These are phyloP conservation scores for Dendropsophus ebraccatus DNA, from an alignment of 2,113 vertebrate genomes.

Conservation along the genomic window DNA sequence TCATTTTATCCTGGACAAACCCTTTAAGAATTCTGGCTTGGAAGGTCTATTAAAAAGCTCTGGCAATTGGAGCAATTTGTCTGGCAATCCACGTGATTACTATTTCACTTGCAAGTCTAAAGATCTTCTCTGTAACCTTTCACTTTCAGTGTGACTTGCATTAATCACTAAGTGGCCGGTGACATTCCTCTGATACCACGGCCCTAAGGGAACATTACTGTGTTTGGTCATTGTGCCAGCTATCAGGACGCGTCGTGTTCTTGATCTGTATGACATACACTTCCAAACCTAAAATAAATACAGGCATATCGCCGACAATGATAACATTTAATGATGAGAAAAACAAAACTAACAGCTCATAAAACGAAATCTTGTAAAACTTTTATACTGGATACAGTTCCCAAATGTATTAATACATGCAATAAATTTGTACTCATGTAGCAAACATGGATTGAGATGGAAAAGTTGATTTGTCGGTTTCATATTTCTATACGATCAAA, in stretches of 20 bases:
- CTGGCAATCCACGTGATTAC: constrained; percentile 21
- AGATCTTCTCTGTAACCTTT: constrained; percentile 56
- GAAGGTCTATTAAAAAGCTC: not conserved
- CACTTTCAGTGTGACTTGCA: constrained; percentile 56
- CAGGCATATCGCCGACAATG: not conserved
- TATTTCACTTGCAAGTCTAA: constrained; percentile 43
- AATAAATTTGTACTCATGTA: not conserved
- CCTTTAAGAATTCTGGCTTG: not conserved
- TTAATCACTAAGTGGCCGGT: constrained; percentile 57
- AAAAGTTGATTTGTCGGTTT: too few species aligned
- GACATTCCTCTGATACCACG: constrained; percentile 56
- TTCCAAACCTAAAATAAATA: constrained; percentile 41
- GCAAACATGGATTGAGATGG: too few species aligned
- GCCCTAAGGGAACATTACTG: constrained; percentile 52
- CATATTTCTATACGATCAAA: too few species aligned
- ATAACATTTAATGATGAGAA: constrained; percentile 15
- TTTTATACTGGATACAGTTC: not conserved
- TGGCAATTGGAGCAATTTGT: constrained; percentile 32
- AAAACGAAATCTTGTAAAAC: not conserved
- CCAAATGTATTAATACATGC: not conserved
- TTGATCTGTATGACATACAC: constrained; percentile 43
- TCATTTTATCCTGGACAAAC: not conserved
- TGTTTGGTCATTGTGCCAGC: constrained; percentile 57
- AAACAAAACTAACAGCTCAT: not conserved
- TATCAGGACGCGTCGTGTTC: constrained; percentile 50